phyloP scores from a whole-genome alignment of 2,888 invertebrate species.

The Stramonita haemastoma region DNA sequence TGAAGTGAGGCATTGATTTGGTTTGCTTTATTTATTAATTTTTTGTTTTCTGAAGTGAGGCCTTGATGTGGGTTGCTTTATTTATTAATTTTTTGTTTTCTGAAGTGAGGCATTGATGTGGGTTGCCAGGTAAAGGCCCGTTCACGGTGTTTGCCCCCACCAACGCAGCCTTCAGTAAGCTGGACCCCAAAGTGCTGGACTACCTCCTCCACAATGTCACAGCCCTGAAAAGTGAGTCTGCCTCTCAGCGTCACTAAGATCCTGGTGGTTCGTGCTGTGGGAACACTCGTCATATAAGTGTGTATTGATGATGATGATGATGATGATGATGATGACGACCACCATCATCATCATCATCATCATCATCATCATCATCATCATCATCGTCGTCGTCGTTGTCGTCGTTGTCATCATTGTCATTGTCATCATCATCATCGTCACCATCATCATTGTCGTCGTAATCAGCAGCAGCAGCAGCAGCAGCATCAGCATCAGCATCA shows the following conservation, averaged over 20 bases:
- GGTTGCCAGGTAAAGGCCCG: constrained; percentile 50
- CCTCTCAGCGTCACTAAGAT: background rate
- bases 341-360: background rate
- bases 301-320: background rate
- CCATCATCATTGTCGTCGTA: no score
- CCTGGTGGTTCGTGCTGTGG: background rate
- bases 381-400: no score
- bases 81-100: no score
- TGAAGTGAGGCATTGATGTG: background rate
- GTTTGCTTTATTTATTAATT: no score
- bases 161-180: constrained; percentile 53
- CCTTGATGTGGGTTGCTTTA: no score
- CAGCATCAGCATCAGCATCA: background rate
- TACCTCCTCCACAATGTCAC: constrained; percentile 56
- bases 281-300: no score
- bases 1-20: no score
- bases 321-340: background rate
- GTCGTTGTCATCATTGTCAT: no score
- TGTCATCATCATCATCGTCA: no score
- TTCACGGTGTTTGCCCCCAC: constrained; percentile 62
- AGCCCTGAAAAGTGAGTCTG: constrained; percentile 50
- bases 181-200: constrained; percentile 52
- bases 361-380: background rate
- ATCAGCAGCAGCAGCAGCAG: background rate
- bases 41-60: no score